phyloP scores from a whole-genome alignment of 2,797 vertebrate species.

The Vespertilio murinus region DNA sequence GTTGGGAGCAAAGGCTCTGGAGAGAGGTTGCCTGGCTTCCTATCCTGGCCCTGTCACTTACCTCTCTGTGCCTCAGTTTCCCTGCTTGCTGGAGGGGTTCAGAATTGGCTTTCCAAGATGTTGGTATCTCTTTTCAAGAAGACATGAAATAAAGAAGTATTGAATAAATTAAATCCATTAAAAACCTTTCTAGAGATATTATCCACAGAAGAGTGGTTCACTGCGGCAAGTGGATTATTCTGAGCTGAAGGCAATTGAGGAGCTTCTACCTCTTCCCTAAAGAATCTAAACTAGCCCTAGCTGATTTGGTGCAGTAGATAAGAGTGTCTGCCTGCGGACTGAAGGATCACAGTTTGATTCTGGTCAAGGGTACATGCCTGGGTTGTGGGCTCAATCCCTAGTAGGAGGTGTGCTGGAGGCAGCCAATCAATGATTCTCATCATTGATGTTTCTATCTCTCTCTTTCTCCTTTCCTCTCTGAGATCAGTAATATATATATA shows the following conservation, averaged over 20 bases:
- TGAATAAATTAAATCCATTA: not conserved
- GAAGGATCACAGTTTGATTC: too few species aligned
- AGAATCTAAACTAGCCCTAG: not conserved
- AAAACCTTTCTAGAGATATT: not conserved
- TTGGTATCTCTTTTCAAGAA: not conserved
- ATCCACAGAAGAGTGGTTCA: not conserved
- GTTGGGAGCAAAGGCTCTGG: not conserved
- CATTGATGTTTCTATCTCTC: too few species aligned
- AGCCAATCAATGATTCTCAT: too few species aligned
- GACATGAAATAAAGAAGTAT: not conserved
- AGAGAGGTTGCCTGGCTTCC: not conserved
- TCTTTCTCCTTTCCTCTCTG: too few species aligned
- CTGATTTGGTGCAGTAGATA: too few species aligned
- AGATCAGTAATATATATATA: too few species aligned
- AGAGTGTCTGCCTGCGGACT: too few species aligned
- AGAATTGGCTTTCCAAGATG: not conserved
- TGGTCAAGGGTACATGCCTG: too few species aligned
- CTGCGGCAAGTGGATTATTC: not conserved
- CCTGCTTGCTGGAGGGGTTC: not conserved
- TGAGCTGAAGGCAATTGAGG: not conserved
- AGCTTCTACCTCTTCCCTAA: not conserved
- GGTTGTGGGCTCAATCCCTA: too few species aligned
- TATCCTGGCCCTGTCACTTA: not conserved
- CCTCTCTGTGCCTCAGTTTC: not conserved
- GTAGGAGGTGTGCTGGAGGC: too few species aligned